Evolutionary conservation across 2,113 vertebrate genomes (phyloP).

Genomic region (Phrynosoma platyrhinos): DNA sequence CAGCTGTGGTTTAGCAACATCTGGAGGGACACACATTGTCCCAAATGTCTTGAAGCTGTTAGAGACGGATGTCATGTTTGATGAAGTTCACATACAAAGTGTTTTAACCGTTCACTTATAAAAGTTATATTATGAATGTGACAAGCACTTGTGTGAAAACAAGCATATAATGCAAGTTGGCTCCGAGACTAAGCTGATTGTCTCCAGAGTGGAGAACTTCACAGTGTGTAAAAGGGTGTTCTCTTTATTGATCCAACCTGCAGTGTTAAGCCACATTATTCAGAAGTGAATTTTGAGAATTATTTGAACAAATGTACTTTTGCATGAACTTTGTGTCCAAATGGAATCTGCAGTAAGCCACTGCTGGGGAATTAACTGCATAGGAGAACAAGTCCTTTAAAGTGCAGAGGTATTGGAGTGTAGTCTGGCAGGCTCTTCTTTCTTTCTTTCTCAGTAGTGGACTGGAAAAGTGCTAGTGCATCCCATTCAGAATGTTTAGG

Average conservation of each 20-base stretch:
- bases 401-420: not conserved
- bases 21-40: not conserved
- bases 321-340: not conserved
- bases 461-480: not conserved
- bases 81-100: not conserved
- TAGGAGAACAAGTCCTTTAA: not conserved
- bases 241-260: not conserved
- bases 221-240: not conserved
- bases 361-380: no score
- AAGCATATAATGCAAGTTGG: not conserved
- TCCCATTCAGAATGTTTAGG: not conserved
- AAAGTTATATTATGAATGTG: not conserved
- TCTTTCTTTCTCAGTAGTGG: no score
- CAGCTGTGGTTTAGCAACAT: not conserved
- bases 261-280: not conserved
- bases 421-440: not conserved
- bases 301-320: not conserved
- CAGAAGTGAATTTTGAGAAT: not conserved
- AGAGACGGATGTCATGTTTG: conserved; percentile 40
- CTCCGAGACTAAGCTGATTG: not conserved
- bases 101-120: not conserved
- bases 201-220: not conserved
- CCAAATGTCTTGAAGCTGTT: not conserved
- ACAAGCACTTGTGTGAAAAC: not conserved
- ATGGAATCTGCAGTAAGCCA: not conserved